Conservation (phyloP, 2,113 vertebrate genomes). For the Dipodomys spectabilis region DNA sequence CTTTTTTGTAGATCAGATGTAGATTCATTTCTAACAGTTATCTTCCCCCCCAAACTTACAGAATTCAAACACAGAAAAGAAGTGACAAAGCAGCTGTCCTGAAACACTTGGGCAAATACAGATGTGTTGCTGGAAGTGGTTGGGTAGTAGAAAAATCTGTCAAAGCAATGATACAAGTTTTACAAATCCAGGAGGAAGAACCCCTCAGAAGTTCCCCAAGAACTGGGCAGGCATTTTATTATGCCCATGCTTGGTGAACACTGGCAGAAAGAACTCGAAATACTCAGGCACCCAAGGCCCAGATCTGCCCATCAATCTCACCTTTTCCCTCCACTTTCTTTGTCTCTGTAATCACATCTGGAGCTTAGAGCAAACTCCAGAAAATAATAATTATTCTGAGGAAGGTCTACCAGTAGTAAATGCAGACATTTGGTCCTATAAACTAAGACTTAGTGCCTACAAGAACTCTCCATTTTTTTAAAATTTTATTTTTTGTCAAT, state of each 20-base stretch:
- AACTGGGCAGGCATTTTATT: not conserved
- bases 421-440: not conserved
- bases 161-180: not conserved
- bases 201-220: not conserved
- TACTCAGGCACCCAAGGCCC: not conserved
- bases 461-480: not conserved
- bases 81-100: not conserved
- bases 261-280: no score
- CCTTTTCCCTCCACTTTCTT: not conserved
- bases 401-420: not conserved
- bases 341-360: not conserved
- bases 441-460: not conserved
- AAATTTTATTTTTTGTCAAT: no score
- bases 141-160: not conserved
- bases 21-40: not conserved
- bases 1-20: not conserved
- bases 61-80: not conserved
- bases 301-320: no score
- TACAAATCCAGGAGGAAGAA: not conserved
- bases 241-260: not conserved
- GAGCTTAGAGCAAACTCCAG: not conserved
- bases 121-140: not conserved
- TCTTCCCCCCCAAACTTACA: not conserved
- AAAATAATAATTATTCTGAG: not conserved
- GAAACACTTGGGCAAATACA: not conserved